A percentile compares a stretch with the other conserved stretches of the same genome.
Evolutionary conservation across 2,888 invertebrate genomes (phyloP).

Genomic region (Pediacus dermestoides): DNA sequence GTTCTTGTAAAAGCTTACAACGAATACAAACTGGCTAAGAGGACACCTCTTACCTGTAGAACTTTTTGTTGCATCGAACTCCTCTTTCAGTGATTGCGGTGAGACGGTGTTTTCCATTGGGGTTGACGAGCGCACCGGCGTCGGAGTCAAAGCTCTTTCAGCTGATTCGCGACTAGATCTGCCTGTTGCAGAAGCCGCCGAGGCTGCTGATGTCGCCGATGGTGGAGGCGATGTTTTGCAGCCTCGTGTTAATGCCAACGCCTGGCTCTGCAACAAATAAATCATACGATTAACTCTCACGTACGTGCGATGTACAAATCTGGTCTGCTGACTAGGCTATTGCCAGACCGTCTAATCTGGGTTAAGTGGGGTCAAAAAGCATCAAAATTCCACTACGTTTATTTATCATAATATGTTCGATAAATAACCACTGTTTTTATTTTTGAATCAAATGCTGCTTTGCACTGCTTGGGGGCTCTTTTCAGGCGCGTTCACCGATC

Average conservation of each 20-base stretch:
- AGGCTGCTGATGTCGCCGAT: slow-evolving; percentile 41
- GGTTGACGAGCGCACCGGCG: slow-evolving; percentile 48
- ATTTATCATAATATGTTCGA: slow-evolving; percentile 45
- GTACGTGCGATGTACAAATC: slow-evolving; percentile 29
- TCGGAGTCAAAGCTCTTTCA: slow-evolving; percentile 51
- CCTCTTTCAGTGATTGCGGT: slow-evolving; percentile 62
- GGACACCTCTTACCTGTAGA: slow-evolving; percentile 10
- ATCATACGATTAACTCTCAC: slow-evolving; percentile 11
- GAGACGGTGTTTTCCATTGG: slow-evolving; percentile 51
- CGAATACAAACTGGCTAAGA: background rate
- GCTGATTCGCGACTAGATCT: slow-evolving; percentile 52
- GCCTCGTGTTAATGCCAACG: slow-evolving; percentile 60
- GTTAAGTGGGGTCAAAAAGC: slow-evolving; percentile 73
- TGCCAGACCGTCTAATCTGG: slow-evolving; percentile 61
- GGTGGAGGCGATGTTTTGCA: slow-evolving; percentile 48
- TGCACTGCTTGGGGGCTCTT: too few relatives aligned
- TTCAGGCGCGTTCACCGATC: too few relatives aligned
- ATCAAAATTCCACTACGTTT: slow-evolving; percentile 58
- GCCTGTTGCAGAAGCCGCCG: slow-evolving; percentile 38
- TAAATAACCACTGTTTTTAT: slow-evolving; percentile 3
- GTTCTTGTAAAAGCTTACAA: slow-evolving; percentile 2
- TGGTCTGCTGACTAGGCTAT: slow-evolving; percentile 41
- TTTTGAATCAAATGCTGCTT: background rate
- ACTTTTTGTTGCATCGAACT: slow-evolving; percentile 61
- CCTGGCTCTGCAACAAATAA: slow-evolving; percentile 60